Base-by-base conservation (phyloP, 2,797 vertebrate species). In the Peromyscus nudipes region DNA sequence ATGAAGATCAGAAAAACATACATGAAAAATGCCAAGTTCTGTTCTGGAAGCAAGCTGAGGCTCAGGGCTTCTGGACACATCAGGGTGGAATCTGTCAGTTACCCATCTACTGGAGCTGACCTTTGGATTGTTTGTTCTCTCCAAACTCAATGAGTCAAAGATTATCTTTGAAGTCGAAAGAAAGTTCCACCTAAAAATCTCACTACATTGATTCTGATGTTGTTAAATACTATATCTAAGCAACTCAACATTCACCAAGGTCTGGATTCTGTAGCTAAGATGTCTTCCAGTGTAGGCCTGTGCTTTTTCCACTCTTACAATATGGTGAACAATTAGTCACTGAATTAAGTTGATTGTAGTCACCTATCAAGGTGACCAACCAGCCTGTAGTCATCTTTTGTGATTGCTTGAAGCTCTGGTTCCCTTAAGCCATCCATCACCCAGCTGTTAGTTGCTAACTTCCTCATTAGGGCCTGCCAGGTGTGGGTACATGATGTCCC, bases 111-210 rank as follows among this genome's bases (percentile, higher is more conserved):
- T 34, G 49, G 81, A 69, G 0, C 0, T 89, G 46, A 0, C 7
- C 11, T 81, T 94, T 55, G 76, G 67, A 60, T 21, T 14, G 64
- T 60, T 14, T 57, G 37, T 76, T 89, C 49, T 92, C 43, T 76
- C 4, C 6, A 49, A 67, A 75, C 52, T 71, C 43, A 52, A 6
- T 62, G 62, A 82, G 57, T 64, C 62, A 96, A 89, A 91, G 96
- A 89, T 95, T 57, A 62, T 21, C 86, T 67, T 95, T 81, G 37
- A 88, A 34, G 4, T 52, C 6, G 31, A 85, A 94, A 89, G 79
- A 75, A 43, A 87, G 67, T 67, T 79, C 92, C 34, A 46, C 62
- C 71, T 94, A 60, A 94, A 94, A 86, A 14, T 91, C 73, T 43
- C 76, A 65, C 19, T 67, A 60, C 25, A 76, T 76, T 86, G 29